These are phyloP conservation scores for Magallana gigas DNA, from an alignment of 1,140 invertebrate species.

Conservation along the genomic window DNA sequence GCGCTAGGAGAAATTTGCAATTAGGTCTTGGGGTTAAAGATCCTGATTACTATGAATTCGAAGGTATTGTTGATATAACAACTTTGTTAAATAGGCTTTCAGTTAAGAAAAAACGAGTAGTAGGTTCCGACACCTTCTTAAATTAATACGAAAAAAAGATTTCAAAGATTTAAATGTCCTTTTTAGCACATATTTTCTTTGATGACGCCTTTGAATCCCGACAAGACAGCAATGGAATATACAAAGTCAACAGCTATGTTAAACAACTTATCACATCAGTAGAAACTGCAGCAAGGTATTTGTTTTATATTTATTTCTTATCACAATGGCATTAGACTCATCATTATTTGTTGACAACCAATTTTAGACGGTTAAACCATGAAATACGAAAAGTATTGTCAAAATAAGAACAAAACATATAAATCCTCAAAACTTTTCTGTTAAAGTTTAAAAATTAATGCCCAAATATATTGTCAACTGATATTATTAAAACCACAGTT, in stretches of 20 bases:
- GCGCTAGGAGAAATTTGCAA: slow-evolving; percentile 92
- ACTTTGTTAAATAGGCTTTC: no score
- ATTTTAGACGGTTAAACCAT: no score
- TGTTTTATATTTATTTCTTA: no score
- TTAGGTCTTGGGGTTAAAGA: slow-evolving; percentile 94
- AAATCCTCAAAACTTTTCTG: no score
- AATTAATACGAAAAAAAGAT: no score
- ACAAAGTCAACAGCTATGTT: slow-evolving; percentile 4
- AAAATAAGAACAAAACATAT: no score
- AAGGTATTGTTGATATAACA: slow-evolving; percentile 81
- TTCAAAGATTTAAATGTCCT: neutral
- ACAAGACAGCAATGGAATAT: neutral
- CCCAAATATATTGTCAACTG: no score
- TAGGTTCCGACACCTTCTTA: neutral
- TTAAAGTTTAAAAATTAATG: no score
- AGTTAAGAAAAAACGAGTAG: neutral
- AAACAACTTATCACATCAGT: neutral
- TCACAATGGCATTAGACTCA: no score
- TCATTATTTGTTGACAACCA: no score
- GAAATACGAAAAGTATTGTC: no score
- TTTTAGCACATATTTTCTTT: slow-evolving; percentile 36
- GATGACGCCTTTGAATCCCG: slow-evolving; percentile 26
- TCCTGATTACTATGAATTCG: slow-evolving; percentile 98
- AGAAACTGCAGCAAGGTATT: neutral
- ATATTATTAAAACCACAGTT: no score